Evolutionary conservation across 64 coral and sea anemone species (phyloP), one percentile per base, ranked within the genome.

Genomic region (Stylophora pistillata): DNA sequence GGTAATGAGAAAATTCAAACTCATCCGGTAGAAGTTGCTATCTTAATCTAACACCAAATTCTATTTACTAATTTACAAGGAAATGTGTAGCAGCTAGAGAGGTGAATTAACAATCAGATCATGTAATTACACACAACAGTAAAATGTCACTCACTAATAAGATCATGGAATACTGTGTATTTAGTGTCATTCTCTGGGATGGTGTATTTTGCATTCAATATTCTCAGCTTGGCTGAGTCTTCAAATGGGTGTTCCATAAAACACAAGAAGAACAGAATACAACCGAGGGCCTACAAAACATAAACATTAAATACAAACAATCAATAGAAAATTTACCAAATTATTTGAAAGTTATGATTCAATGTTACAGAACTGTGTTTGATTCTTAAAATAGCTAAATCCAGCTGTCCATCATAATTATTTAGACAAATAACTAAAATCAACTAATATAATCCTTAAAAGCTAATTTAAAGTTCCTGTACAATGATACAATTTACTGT

Each of bases 241-340:
- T 99, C 97, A 91, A 99, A 99, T 56, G 97, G 97, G 62, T 99
- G 97, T 28, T 99, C 97, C 97, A 99, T 99, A 63, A 95, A 99
- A 58, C 93, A 99, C 20, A 99, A 69, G 68, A 90, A 95, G 52
- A 95, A 99, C 26, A 99, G 27, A 70, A 95, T 59, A 77, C 97
- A 99, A 2, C 97, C 97, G 56, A 99, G 85, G 0, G 97, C 96
- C 95, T 98, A 59, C 18, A 85, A 78, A 29, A 27, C 0, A 71
- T 34, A 53, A 57, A 71, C 30, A 12, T 70, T 13, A 58, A 13
- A 85, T 47, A 4, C 37, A 47, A 47, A 47, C 37, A 47, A 47
- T 47, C 37, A 47, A 41, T 47, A 47, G 37, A 47, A 7, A 47
- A 47, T 3, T 47, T 41, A 41, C 37, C 37, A 41, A 41, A 41